A percentile compares a stretch with the other conserved stretches of the same genome.
Conservation (phyloP, 2,113 vertebrate species). For the Neodon shergylaensis region DNA sequence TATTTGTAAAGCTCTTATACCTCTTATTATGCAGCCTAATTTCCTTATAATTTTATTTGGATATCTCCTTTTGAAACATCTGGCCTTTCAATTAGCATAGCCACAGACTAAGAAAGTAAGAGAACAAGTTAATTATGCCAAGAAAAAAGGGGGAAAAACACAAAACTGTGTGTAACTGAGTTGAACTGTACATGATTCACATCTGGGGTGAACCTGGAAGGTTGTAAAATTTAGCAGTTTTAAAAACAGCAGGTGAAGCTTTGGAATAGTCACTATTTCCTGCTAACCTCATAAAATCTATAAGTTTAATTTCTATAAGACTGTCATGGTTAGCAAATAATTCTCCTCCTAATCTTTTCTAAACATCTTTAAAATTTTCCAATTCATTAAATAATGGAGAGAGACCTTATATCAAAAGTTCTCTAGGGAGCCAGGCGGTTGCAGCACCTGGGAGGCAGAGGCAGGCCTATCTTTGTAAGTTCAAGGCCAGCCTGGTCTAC, state of each 20-base stretch:
- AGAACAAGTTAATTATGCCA: background rate
- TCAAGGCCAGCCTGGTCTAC: too few species aligned
- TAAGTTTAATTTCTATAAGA: slow-evolving; percentile 47
- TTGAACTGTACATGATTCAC: background rate
- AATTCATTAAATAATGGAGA: slow-evolving; percentile 58
- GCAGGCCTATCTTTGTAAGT: too few species aligned
- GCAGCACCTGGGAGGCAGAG: too few species aligned
- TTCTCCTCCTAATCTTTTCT: slow-evolving; percentile 58
- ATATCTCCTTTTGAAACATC: slow-evolving; percentile 58
- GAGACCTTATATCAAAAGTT: slow-evolving; percentile 70
- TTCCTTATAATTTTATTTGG: slow-evolving; percentile 63
- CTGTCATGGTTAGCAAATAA: slow-evolving; percentile 17
- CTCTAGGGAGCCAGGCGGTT: too few species aligned
- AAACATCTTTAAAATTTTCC: slow-evolving; percentile 76
- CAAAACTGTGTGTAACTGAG: background rate
- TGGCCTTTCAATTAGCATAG: slow-evolving; percentile 49
- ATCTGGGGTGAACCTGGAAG: background rate
- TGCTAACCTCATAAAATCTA: background rate
- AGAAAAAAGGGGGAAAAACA: background rate
- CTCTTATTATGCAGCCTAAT: slow-evolving; percentile 35
- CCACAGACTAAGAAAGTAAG: slow-evolving; percentile 28
- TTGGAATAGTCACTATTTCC: background rate
- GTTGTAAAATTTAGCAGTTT: background rate
- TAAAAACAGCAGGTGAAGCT: background rate
- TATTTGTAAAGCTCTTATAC: slow-evolving; percentile 49